Evolutionary conservation across 23 tunicate genomes (phyloP).

Genomic region (Oikopleura dioica): DNA sequence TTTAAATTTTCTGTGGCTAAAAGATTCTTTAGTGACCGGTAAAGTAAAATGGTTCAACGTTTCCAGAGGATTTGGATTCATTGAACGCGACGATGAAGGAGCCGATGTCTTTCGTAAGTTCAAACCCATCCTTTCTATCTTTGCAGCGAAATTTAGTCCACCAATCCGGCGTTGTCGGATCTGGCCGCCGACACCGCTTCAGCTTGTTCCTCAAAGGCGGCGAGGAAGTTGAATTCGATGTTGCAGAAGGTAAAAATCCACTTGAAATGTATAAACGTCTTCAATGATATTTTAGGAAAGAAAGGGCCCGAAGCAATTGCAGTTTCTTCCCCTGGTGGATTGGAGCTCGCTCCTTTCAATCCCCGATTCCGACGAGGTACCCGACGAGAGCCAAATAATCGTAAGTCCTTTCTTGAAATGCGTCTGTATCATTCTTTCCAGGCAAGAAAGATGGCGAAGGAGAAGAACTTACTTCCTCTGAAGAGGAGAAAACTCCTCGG

Average conservation of each 20-base stretch:
- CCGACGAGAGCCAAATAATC: too few relatives aligned
- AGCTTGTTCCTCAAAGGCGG: conserved; percentile 1
- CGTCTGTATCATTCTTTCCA: too few relatives aligned
- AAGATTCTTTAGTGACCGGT: neutral
- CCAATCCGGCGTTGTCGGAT: conserved; percentile 6
- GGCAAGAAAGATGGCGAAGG: too few relatives aligned
- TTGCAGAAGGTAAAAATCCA: conserved; percentile 5
- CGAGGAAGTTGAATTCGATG: conserved; percentile 12
- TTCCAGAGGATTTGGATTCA: neutral
- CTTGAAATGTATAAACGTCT: neutral
- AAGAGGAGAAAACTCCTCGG: too few relatives aligned
- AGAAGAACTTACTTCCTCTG: too few relatives aligned
- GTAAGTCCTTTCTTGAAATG: too few relatives aligned
- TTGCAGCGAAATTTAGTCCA: neutral
- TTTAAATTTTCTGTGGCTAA: too few relatives aligned
- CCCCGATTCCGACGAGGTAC: neutral
- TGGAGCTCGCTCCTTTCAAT: neutral
- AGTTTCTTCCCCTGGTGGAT: conserved; percentile 7
- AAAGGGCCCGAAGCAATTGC: neutral
- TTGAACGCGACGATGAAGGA: neutral
- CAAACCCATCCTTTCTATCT: too few relatives aligned
- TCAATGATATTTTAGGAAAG: neutral
- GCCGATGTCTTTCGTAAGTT: neutral
- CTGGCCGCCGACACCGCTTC: neutral
- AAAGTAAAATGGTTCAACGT: neutral